Conservation (phyloP, 1,140 invertebrate genomes). For the Bombus soroeensis region DNA sequence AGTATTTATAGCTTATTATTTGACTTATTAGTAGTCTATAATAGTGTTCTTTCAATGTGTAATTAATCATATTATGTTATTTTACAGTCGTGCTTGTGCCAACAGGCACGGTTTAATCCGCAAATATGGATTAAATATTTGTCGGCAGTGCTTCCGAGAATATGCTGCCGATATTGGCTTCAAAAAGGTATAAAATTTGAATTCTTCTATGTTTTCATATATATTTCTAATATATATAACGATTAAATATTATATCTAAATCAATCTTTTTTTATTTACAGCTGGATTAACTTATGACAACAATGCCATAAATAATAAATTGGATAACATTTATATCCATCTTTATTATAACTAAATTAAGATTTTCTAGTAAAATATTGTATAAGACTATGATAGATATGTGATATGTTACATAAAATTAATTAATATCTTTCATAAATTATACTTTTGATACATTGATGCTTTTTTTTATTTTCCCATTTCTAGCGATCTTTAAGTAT, state of each 20-base stretch:
- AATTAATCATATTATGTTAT: slow-evolving; percentile 55
- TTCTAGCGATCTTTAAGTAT: neutral
- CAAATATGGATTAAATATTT: slow-evolving; percentile 99
- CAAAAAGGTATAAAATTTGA: slow-evolving; percentile 92
- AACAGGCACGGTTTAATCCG: slow-evolving; percentile 98
- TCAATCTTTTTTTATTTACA: slow-evolving; percentile 42
- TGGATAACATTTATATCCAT: no score
- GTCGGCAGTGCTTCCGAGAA: slow-evolving; percentile 99
- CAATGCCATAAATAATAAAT: no score
- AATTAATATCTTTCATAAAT: neutral
- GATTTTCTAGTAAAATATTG: neutral
- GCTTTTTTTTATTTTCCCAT: neutral
- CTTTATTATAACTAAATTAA: neutral
- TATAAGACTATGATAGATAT: no score
- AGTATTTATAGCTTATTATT: neutral
- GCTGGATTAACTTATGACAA: slow-evolving; percentile 51
- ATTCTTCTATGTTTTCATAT: neutral
- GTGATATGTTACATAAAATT: no score
- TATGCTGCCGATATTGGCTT: slow-evolving; percentile 99
- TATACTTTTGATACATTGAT: neutral
- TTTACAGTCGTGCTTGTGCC: slow-evolving; percentile 95
- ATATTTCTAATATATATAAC: neutral
- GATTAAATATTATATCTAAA: neutral
- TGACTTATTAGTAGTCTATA: neutral
- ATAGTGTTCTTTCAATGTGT: no score